These are phyloP conservation scores for Stictonetta naevosa DNA, from an alignment of 2,113 vertebrate species.

Conservation along the genomic window DNA sequence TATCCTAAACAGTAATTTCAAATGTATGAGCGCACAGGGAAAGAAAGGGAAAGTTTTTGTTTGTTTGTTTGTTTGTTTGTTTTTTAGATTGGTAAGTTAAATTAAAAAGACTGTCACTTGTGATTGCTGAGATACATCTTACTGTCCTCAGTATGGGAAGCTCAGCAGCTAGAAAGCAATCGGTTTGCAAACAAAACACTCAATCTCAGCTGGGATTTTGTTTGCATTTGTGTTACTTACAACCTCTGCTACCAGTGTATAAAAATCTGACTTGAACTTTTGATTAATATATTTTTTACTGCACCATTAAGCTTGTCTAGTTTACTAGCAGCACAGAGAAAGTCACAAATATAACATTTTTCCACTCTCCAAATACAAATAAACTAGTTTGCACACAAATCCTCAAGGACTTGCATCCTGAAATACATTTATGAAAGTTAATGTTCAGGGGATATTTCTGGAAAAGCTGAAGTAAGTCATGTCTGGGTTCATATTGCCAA, in stretches of 20 bases:
- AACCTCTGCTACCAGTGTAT: background rate
- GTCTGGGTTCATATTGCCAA: background rate
- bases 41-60: too few species aligned
- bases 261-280: conserved; percentile 26
- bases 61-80: too few species aligned
- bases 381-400: background rate
- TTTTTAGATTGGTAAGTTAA: background rate
- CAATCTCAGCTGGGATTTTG: background rate
- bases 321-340: conserved; percentile 26
- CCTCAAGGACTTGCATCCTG: background rate
- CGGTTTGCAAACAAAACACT: background rate
- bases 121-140: background rate
- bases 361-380: background rate
- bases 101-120: background rate
- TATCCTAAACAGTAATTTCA: background rate
- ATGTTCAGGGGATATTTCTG: conserved; percentile 4
- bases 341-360: conserved; percentile 6
- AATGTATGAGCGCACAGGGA: background rate
- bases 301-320: conserved; percentile 33
- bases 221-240: background rate
- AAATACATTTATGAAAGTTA: conserved; percentile 37
- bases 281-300: conserved; percentile 55
- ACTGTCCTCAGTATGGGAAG: background rate
- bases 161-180: background rate
- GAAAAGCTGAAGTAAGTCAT: conserved; percentile 2